Base-by-base conservation (phyloP, 2,888 invertebrate species). In the Agrochola circellaris region DNA sequence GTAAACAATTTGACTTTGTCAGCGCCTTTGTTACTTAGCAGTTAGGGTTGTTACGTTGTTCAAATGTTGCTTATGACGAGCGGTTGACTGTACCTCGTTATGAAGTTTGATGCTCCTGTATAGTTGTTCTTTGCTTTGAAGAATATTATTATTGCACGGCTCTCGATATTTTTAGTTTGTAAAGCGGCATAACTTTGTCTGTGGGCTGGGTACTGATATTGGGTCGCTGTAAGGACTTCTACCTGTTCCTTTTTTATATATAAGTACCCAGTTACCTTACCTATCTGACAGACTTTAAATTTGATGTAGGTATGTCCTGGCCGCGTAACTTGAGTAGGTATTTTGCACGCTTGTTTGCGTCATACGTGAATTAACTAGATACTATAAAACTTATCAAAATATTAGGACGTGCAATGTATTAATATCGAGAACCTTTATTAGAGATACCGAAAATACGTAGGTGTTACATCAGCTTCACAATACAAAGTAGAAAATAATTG, bases 101-200 rank as follows among this genome's bases (percentile, higher is more conserved):
- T 92, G 90, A 95, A 95, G 92, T 95, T 95, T 93, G 92, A 92
- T 90, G 92, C 87, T 85, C 71, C 86, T 86, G 85, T 89, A 88
- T 92, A 94, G 93, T 94, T 90, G 89, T 87, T 90, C 90, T 89
- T 91, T 86, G 90, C 90, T 94, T 94, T 94, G 92, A 93, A 91
- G 91, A 92, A 90, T 92, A 92, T 91, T 93, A 92, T 93, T 93
- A 92, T 92, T 89, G 89, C 77, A 68, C 70, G 88, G 89, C 88
- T 89, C 90, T 89, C 87, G 89, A 92, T 91, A 92, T 89, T 91
- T 92, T 90, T 89, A 91, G 91, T 91, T 93, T 87, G 87, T 89
- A 88, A 90, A 92, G 86, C 65, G 89, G 86, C 90, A 83, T 70
- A 88, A 91, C 87, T 89, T 91, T 84, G 84, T 79, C 81, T 85